Percentiles rank a stretch among this genome's conserved stretches.
Evolutionary conservation across 2,797 vertebrate species (phyloP).

Genomic region (Lophotriccus pileatus): DNA sequence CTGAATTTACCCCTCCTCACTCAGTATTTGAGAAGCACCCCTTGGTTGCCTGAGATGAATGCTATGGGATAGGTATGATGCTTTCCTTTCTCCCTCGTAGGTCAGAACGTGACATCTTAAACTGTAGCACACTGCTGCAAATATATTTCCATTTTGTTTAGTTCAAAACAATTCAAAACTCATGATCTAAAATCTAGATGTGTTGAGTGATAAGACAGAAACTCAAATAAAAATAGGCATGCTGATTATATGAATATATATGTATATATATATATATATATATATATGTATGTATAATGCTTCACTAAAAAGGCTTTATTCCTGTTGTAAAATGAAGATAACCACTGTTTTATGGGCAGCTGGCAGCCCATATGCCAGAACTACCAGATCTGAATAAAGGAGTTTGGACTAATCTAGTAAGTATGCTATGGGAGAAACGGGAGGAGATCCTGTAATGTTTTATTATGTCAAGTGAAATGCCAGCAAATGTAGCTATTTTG

Average conservation of each 20-base stretch:
- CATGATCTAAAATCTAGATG: background rate
- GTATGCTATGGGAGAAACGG: background rate
- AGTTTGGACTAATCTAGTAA: background rate
- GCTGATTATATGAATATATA: background rate
- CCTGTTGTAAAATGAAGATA: conserved; percentile 1
- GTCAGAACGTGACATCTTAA: background rate
- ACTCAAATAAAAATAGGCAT: conserved; percentile 8
- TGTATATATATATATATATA: background rate
- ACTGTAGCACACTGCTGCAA: background rate
- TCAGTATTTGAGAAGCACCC: background rate
- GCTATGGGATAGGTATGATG: background rate
- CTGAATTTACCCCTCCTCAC: background rate
- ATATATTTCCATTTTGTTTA: background rate
- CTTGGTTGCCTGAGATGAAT: background rate
- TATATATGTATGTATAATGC: background rate
- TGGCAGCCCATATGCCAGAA: conserved; percentile 37
- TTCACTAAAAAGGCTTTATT: conserved; percentile 10
- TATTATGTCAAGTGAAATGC: background rate
- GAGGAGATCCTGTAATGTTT: background rate
- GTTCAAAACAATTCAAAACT: conserved; percentile 6
- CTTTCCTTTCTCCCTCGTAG: background rate
- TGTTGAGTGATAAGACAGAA: background rate
- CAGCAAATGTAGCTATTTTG: background rate
- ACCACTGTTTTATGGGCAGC: background rate
- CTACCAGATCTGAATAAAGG: conserved; percentile 8